Conservation (phyloP, 2,888 invertebrate genomes). For the Eupelmus urozonus region DNA sequence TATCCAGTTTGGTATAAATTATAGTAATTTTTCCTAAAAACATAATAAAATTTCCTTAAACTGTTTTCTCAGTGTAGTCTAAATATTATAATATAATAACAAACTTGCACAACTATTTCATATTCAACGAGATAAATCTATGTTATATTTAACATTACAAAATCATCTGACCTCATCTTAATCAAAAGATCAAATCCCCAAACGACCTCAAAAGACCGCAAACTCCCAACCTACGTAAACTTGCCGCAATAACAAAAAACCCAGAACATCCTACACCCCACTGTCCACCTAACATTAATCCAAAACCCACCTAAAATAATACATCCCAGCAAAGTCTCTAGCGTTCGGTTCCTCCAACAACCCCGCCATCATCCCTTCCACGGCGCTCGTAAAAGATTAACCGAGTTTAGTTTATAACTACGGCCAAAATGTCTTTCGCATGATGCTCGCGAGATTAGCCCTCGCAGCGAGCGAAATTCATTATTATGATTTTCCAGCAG, state of each 20-base stretch:
- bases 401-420: conserved; percentile 60
- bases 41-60: too few species aligned
- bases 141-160: not conserved
- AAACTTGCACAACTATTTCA: not conserved
- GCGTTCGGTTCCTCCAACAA: not conserved
- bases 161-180: too few species aligned
- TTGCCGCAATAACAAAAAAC: not conserved
- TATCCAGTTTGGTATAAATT: too few species aligned
- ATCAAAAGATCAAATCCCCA: too few species aligned
- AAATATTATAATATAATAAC: too few species aligned
- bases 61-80: too few species aligned
- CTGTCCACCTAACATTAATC: too few species aligned
- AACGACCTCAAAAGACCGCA: not conserved
- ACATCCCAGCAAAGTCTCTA: not conserved
- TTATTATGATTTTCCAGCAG: conserved; percentile 55
- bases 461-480: conserved; percentile 47
- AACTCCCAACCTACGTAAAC: not conserved
- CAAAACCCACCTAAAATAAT: conserved; percentile 33
- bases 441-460: conserved; percentile 60
- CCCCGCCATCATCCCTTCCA: conserved; percentile 35
- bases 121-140: not conserved
- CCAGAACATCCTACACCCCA: too few species aligned
- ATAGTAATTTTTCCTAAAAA: too few species aligned
- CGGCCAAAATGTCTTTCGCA: conserved; percentile 61
- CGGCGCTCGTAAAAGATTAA: conserved; percentile 53